These are phyloP conservation scores for Sceliomorpha sp. DNA, from an alignment of 2,888 invertebrate genomes.

Conservation along the genomic window DNA sequence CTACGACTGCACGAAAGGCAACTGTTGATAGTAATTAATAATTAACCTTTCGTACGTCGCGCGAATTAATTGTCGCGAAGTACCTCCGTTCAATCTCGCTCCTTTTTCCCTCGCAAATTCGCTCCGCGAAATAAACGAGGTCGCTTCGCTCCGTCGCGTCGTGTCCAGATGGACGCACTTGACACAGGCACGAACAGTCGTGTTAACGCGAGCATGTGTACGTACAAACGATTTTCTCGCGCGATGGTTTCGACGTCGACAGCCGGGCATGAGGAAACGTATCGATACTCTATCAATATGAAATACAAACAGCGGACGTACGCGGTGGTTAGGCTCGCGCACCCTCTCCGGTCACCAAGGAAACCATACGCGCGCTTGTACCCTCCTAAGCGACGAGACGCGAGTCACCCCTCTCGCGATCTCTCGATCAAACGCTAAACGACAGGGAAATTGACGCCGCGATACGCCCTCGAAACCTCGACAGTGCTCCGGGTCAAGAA, in stretches of 20 bases:
- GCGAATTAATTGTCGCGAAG: too few relatives aligned
- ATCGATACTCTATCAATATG: conserved; percentile 80
- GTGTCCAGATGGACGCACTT: too few relatives aligned
- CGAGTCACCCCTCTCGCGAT: conserved; percentile 54
- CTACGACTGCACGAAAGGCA: too few relatives aligned
- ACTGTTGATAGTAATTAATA: too few relatives aligned
- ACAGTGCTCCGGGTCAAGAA: conserved; percentile 32
- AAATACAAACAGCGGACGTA: conserved; percentile 76
- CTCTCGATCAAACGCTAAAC: conserved; percentile 68
- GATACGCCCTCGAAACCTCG: conserved; percentile 44
- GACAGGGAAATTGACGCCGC: conserved; percentile 72
- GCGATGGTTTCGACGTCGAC: conserved; percentile 37
- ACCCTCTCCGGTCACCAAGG: conserved; percentile 75
- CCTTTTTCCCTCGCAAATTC: too few relatives aligned
- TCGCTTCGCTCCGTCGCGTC: too few relatives aligned
- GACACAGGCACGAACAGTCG: too few relatives aligned
- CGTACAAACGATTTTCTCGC: conserved; percentile 13
- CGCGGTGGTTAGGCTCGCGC: conserved; percentile 62
- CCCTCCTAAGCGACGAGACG: conserved; percentile 36
- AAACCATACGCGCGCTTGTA: conserved; percentile 68
- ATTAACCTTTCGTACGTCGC: too few relatives aligned
- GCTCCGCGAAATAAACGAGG: too few relatives aligned
- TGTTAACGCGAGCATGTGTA: too few relatives aligned
- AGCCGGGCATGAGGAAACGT: conserved; percentile 58
- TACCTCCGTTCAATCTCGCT: too few relatives aligned